Percentiles rank a stretch among this genome's conserved stretches.
These are phyloP conservation scores for Philotrypesis tridentata DNA, from an alignment of 1,140 invertebrate genomes.

Conservation along the genomic window DNA sequence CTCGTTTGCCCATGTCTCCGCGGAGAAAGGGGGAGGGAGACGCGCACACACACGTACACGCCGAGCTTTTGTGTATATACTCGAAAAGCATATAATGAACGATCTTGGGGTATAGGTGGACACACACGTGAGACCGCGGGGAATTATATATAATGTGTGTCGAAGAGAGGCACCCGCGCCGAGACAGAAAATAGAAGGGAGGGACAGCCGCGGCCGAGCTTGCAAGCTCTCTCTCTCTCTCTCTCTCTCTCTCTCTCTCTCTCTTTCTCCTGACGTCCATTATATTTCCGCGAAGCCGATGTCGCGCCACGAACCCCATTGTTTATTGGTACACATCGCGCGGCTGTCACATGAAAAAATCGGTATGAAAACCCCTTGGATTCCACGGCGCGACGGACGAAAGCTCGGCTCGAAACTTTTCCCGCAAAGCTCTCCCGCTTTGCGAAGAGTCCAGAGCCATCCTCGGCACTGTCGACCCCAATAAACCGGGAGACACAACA, in stretches of 20 bases:
- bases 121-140: neutral
- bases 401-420: neutral
- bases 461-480: too few species aligned
- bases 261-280: neutral
- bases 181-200: conserved; percentile 41
- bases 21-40: too few species aligned
- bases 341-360: too few species aligned
- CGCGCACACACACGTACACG: neutral
- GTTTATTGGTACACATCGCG: neutral
- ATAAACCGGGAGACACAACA: neutral
- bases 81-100: neutral
- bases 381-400: too few species aligned
- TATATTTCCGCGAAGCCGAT: neutral
- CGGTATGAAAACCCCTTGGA: too few species aligned
- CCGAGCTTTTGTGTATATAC: neutral
- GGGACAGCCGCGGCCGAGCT: neutral
- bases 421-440: neutral
- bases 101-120: neutral
- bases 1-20: neutral
- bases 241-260: neutral
- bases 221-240: neutral
- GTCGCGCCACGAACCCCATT: neutral
- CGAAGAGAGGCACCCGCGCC: conserved; percentile 2
- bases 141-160: conserved; percentile 6
- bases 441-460: too few species aligned